Conservation (phyloP, 1,140 invertebrate species). For the Elymnias hypermnestra region DNA sequence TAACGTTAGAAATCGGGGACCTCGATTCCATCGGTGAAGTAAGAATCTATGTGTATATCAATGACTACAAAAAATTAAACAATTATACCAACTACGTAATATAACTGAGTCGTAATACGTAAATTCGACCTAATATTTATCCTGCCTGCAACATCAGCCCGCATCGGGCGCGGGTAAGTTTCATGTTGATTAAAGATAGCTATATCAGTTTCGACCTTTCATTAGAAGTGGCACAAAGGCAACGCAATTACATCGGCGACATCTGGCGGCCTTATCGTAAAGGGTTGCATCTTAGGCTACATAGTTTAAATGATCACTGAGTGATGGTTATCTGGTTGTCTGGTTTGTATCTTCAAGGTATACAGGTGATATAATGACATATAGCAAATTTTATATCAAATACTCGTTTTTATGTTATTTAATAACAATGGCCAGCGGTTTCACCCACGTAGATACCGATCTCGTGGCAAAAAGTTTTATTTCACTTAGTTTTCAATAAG, state of each 20-base stretch:
- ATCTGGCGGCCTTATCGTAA: slow-evolving; percentile 67
- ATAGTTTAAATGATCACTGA: slow-evolving; percentile 21
- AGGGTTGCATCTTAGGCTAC: slow-evolving; percentile 58
- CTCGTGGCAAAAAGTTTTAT: too few species aligned
- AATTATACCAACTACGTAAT: neutral
- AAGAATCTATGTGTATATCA: too few species aligned
- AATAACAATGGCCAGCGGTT: too few species aligned
- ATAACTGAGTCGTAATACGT: neutral
- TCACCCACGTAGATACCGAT: too few species aligned
- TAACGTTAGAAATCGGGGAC: too few species aligned
- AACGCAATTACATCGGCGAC: slow-evolving; percentile 63
- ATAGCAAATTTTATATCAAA: too few species aligned
- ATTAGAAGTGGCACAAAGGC: slow-evolving; percentile 67
- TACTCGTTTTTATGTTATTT: too few species aligned
- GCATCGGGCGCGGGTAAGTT: slow-evolving; percentile 59
- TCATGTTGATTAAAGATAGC: slow-evolving; percentile 69
- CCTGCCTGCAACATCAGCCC: slow-evolving; percentile 29
- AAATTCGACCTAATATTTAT: slow-evolving; percentile 4
- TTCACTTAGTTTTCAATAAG: too few species aligned
- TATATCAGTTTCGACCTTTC: slow-evolving; percentile 70
- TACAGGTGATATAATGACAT: too few species aligned
- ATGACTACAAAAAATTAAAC: too few species aligned
- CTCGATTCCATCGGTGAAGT: too few species aligned
- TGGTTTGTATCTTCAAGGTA: neutral
- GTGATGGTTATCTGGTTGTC: neutral